Evolutionary conservation across 1,140 invertebrate species (phyloP).

Genomic region (Acromyrmex charruanus): DNA sequence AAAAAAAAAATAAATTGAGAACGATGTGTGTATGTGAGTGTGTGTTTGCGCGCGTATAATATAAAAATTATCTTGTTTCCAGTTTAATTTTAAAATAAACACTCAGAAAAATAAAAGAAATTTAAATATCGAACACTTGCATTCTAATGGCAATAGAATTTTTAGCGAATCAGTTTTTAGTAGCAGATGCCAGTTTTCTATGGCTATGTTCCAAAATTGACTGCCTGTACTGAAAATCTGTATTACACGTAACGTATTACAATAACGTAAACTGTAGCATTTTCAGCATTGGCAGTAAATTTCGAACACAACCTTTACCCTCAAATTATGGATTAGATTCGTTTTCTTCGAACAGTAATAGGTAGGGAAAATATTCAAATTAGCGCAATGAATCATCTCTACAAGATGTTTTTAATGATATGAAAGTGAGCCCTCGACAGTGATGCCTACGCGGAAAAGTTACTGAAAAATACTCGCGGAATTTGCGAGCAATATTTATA

Average conservation of each 20-base stretch:
- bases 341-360: not conserved
- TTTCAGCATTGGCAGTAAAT: too few relatives aligned
- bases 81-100: not conserved
- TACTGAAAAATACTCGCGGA: not conserved
- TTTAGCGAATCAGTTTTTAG: not conserved
- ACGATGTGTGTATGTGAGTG: not conserved
- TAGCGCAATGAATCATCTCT: not conserved
- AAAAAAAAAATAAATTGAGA: not conserved
- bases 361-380: not conserved
- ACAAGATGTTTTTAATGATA: not conserved
- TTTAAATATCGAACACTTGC: not conserved
- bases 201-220: too few relatives aligned
- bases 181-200: not conserved
- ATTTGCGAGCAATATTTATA: slow-evolving; percentile 51
- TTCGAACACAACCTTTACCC: too few relatives aligned
- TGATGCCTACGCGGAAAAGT: not conserved
- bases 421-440: not conserved
- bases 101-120: not conserved
- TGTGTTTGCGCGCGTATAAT: not conserved
- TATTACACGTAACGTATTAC: too few relatives aligned
- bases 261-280: too few relatives aligned
- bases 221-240: too few relatives aligned
- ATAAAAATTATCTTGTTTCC: not conserved
- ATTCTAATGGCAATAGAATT: not conserved
- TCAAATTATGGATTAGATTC: not conserved